A percentile compares a stretch with the other conserved stretches of the same genome.
phyloP scores from a whole-genome alignment of 1,140 invertebrate genomes.

The Listronotus oregonensis region DNA sequence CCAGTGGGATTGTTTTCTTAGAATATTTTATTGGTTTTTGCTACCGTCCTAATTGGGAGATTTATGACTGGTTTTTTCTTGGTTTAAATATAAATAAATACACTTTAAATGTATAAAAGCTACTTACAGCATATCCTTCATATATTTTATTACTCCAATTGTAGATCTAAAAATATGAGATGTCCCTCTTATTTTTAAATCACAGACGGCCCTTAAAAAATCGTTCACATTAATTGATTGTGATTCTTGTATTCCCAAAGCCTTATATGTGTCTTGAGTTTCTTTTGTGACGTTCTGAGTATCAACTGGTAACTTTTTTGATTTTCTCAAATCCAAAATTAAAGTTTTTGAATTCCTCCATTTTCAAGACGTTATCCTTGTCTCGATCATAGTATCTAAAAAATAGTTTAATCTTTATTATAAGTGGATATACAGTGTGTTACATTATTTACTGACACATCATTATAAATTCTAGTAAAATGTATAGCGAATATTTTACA shows the following conservation, averaged over 20 bases:
- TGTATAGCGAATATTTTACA: too few species aligned
- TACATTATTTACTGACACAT: neutral
- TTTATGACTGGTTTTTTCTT: too few species aligned
- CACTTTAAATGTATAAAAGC: too few species aligned
- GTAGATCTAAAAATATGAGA: slow-evolving; percentile 54
- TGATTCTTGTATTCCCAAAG: slow-evolving; percentile 52
- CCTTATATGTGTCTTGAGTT: slow-evolving; percentile 42
- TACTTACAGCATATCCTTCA: slow-evolving; percentile 39
- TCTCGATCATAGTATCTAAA: slow-evolving; percentile 48
- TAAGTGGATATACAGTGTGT: too few species aligned
- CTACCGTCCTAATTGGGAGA: too few species aligned
- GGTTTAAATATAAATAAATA: too few species aligned
- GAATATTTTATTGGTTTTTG: too few species aligned
- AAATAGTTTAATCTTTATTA: slow-evolving; percentile 13
- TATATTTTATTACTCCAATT: slow-evolving; percentile 36
- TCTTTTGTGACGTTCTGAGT: slow-evolving; percentile 41
- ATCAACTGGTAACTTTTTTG: slow-evolving; percentile 42
- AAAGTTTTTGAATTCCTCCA: slow-evolving; percentile 44
- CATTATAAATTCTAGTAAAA: too few species aligned
- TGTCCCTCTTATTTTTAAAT: slow-evolving; percentile 56
- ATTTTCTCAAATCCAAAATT: slow-evolving; percentile 41
- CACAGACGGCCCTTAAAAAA: slow-evolving; percentile 56
- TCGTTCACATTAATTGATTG: slow-evolving; percentile 51
- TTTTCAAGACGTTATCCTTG: slow-evolving; percentile 41
- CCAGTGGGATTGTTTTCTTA: too few species aligned